phyloP scores from a whole-genome alignment of 2,113 vertebrate species.

The Prinia subflava region DNA sequence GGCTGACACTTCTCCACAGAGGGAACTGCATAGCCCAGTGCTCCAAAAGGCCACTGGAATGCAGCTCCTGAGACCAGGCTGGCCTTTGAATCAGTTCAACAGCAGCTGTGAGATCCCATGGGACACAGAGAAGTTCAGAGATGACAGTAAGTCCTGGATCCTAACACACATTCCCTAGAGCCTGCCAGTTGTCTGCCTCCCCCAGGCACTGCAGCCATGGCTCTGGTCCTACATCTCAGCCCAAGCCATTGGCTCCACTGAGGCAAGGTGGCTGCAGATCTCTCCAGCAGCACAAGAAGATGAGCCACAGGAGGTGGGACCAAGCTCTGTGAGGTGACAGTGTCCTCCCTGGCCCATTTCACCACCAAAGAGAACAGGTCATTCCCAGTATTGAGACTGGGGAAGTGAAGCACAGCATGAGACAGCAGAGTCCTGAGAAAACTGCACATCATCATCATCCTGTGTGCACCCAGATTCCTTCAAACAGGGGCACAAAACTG shows the following conservation, averaged over 20 bases:
- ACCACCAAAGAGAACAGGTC: not conserved
- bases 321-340: not conserved
- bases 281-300: not conserved
- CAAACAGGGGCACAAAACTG: not conserved
- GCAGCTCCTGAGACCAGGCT: rapidly evolving
- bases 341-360: not conserved
- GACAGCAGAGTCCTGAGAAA: not conserved
- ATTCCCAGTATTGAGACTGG: rapidly evolving
- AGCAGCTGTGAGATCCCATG: not conserved
- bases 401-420: not conserved
- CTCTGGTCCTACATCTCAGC: not conserved
- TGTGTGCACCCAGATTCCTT: not conserved
- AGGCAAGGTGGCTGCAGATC: not conserved
- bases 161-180: not conserved
- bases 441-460: not conserved
- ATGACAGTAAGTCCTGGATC: not conserved
- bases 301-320: not conserved
- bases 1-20: not conserved
- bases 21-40: not conserved
- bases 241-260: not conserved
- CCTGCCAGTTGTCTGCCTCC: rapidly evolving
- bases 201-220: not conserved
- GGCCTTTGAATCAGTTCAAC: not conserved
- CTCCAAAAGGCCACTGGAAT: not conserved
- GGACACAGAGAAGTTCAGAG: not conserved